Evolutionary conservation across 2,113 vertebrate genomes (phyloP).

Genomic region (Sturnus vulgaris): DNA sequence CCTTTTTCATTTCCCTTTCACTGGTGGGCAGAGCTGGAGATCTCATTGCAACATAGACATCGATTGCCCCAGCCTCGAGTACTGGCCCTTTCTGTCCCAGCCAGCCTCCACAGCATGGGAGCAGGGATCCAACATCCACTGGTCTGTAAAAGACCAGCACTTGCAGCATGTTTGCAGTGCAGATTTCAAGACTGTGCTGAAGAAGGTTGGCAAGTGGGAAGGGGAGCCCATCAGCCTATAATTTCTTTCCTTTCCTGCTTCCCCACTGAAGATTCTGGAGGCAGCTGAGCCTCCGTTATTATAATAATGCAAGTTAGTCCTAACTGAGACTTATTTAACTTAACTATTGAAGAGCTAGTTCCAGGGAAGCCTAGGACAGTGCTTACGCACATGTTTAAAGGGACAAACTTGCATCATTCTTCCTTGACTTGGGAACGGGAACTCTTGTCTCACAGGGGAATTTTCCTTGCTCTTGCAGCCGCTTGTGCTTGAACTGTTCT

Average conservation of each 20-base stretch:
- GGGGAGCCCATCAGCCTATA: neutral
- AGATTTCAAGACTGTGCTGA: neutral
- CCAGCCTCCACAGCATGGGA: neutral
- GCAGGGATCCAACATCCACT: neutral
- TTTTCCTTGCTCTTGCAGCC: constrained; percentile 10
- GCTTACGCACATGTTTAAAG: neutral
- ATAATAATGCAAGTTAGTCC: neutral
- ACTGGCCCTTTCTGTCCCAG: neutral
- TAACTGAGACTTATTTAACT: neutral
- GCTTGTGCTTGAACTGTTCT: neutral
- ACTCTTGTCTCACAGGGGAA: constrained; percentile 40
- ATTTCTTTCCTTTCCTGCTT: neutral
- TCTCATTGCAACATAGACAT: neutral
- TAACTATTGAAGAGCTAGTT: neutral
- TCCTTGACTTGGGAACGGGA: constrained; percentile 24
- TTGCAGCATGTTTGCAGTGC: neutral
- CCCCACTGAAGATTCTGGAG: neutral
- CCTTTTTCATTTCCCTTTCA: neutral
- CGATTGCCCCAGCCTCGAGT: neutral
- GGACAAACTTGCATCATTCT: constrained; percentile 51
- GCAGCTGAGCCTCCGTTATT: neutral
- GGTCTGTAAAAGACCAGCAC: neutral
- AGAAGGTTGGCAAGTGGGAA: neutral
- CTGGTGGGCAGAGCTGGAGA: neutral
- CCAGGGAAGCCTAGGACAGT: neutral